Conservation (phyloP, 2,888 invertebrate species). For the Oscheius myriophilus region DNA sequence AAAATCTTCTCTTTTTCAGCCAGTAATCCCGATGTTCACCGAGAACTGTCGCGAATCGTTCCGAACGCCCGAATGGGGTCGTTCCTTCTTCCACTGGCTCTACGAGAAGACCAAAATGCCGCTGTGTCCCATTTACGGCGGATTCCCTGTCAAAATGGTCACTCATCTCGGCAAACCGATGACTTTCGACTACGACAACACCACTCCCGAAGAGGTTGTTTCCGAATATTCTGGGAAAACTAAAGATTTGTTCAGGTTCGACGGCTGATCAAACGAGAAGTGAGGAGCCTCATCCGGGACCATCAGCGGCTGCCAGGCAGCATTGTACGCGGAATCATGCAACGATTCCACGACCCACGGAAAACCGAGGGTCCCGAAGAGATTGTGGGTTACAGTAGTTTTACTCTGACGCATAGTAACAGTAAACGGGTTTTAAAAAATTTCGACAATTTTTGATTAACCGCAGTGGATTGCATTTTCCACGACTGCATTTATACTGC, state of each 20-base stretch:
- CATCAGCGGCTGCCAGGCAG: constrained; percentile 68
- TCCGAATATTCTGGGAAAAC: neutral
- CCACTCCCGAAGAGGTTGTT: constrained; percentile 61
- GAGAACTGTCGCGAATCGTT: constrained; percentile 94
- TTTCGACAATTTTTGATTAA: no score
- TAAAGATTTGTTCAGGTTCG: constrained; percentile 42
- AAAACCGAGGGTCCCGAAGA: constrained; percentile 17
- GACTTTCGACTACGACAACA: constrained; percentile 58
- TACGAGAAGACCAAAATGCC: constrained; percentile 88
- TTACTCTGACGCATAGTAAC: neutral
- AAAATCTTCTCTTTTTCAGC: constrained; percentile 75
- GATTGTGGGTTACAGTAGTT: constrained; percentile 7
- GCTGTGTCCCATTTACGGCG: constrained; percentile 92
- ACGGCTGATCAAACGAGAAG: constrained; percentile 55
- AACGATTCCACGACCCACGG: constrained; percentile 49
- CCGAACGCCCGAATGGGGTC: constrained; percentile 78
- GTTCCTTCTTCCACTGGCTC: constrained; percentile 77
- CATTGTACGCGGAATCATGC: constrained; percentile 62
- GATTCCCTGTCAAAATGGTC: constrained; percentile 88
- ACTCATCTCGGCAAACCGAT: constrained; percentile 67
- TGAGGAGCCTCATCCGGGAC: constrained; percentile 60
- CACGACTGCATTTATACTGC: no score
- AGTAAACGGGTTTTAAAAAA: no score
- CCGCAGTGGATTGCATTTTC: no score
- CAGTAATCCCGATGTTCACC: constrained; percentile 95